Evolutionary conservation across 2,888 invertebrate genomes (phyloP).

Genomic region (Harmothoe impar): DNA sequence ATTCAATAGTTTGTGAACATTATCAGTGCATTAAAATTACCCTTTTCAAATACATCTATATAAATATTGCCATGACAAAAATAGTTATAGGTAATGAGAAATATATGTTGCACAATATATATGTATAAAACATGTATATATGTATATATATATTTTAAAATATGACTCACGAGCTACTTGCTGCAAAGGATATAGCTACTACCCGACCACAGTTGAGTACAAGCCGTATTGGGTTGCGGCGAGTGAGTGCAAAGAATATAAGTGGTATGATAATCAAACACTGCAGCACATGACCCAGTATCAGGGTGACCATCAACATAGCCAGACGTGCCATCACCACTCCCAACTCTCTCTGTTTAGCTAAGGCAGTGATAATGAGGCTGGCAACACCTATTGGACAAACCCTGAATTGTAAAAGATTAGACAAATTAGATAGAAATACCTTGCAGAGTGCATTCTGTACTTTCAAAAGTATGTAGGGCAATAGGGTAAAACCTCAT

Average conservation of each 20-base stretch:
- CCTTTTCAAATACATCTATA: too few relatives aligned
- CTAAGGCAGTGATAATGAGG: background rate
- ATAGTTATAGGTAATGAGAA: too few relatives aligned
- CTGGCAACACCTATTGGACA: slow-evolving; percentile 50
- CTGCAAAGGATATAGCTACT: background rate
- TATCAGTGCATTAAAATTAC: too few relatives aligned
- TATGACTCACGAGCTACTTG: slow-evolving; percentile 32
- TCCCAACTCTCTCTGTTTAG: background rate
- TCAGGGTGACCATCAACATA: background rate
- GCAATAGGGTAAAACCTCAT: too few relatives aligned
- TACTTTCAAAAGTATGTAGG: too few relatives aligned
- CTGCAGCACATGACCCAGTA: slow-evolving; percentile 14
- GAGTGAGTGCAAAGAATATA: background rate
- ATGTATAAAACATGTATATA: too few relatives aligned
- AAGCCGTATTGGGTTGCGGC: background rate
- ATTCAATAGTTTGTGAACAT: too few relatives aligned
- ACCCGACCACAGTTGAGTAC: background rate
- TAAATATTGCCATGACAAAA: too few relatives aligned
- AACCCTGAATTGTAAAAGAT: slow-evolving; percentile 1
- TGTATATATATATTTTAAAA: too few relatives aligned
- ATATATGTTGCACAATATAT: too few relatives aligned
- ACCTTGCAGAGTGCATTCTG: too few relatives aligned
- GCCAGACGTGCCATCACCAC: background rate
- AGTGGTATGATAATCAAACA: background rate
- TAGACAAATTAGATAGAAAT: too few relatives aligned